Conservation (phyloP, 1,140 invertebrate species). For the Varroa destructor region DNA sequence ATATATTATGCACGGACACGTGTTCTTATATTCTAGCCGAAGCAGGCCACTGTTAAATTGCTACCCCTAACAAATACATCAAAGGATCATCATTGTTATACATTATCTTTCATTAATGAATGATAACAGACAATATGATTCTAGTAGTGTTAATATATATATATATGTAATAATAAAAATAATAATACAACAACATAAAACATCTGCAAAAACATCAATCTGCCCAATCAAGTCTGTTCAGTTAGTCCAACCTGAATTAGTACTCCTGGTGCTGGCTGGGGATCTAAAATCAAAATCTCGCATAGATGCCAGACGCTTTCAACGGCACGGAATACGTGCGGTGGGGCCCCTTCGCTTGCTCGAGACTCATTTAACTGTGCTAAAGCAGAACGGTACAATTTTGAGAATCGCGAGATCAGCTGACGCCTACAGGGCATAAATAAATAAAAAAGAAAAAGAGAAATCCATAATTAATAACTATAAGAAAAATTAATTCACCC, state of each 20-base stretch:
- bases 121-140: not conserved
- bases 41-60: no score
- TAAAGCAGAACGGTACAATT: conserved; percentile 17
- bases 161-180: no score
- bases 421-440: not conserved
- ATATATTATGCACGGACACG: no score
- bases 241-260: conserved; percentile 4
- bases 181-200: no score
- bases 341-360: not conserved
- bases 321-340: not conserved
- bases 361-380: conserved; percentile 10
- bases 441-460: not conserved
- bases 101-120: no score
- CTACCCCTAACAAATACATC: no score
- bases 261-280: conserved; percentile 1
- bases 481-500: no score
- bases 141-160: no score
- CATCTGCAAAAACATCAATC: not conserved
- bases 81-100: no score
- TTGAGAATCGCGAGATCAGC: not conserved
- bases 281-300: conserved; percentile 9
- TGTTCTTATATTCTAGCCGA: no score
- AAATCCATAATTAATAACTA: no score
- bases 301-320: conserved; percentile 26
- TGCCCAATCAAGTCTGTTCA: not conserved